A percentile compares a stretch with the other conserved stretches of the same genome.
Conservation (phyloP, 2,113 vertebrate species). For the Micromys minutus region DNA sequence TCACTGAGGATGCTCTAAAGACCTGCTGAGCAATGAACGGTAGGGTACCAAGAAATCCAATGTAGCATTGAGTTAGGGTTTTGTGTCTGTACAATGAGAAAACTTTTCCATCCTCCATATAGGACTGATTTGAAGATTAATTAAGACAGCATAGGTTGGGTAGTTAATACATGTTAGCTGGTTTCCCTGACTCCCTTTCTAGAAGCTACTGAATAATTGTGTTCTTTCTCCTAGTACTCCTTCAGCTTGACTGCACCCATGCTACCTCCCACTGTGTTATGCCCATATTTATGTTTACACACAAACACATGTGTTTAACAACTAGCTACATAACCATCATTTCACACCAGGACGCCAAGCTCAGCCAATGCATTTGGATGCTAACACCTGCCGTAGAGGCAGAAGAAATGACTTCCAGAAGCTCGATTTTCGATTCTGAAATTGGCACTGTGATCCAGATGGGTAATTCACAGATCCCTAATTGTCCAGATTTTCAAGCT, state of each 20-base stretch:
- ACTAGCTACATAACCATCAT: conserved; percentile 53
- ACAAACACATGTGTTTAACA: conserved; percentile 75
- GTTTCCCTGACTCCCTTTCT: neutral
- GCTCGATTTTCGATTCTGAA: conserved; percentile 48
- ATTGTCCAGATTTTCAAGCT: neutral
- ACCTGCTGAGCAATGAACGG: neutral
- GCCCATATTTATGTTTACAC: conserved; percentile 68
- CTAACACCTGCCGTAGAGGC: conserved; percentile 72
- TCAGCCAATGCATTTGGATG: conserved; percentile 62
- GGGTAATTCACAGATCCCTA: conserved; percentile 54
- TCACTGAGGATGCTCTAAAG: neutral
- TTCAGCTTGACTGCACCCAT: conserved; percentile 2
- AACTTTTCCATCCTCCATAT: neutral
- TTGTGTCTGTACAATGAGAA: neutral
- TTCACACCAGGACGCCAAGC: conserved; percentile 76
- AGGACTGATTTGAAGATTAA: neutral
- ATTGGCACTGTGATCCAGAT: conserved; percentile 63
- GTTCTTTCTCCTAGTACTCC: neutral
- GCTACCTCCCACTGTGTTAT: conserved; percentile 65
- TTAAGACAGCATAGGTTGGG: neutral
- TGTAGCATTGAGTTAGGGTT: neutral
- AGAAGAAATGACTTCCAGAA: conserved; percentile 68
- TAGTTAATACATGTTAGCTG: neutral
- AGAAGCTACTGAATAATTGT: neutral
- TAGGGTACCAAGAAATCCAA: neutral